Evolutionary conservation across 2,797 vertebrate genomes (phyloP).

Genomic region (Micropoecilia bifurca): DNA sequence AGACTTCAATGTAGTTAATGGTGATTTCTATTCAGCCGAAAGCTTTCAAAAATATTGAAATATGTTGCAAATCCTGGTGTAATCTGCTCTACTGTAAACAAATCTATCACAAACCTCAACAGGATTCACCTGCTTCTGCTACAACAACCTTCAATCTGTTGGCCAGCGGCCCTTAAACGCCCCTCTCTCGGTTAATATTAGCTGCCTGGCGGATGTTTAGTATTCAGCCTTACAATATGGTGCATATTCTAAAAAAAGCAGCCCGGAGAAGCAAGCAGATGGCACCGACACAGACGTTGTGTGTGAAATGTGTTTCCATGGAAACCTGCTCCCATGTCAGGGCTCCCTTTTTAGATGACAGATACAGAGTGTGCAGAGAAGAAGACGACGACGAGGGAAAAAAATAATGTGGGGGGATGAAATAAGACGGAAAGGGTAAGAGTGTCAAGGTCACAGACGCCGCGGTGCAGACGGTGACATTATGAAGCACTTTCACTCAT

Average conservation of each 20-base stretch:
- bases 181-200: constrained; percentile 9
- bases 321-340: constrained; percentile 64
- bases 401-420: constrained; percentile 6
- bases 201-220: constrained; percentile 48
- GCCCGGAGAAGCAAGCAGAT: constrained; percentile 61
- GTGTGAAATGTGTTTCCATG: constrained; percentile 75
- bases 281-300: constrained; percentile 43
- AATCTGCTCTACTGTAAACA: neutral
- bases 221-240: constrained; percentile 63
- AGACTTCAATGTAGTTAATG: constrained; percentile 2
- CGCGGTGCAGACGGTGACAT: neutral
- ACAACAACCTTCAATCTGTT: constrained; percentile 49
- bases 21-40: neutral
- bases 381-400: neutral
- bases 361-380: constrained; percentile 27
- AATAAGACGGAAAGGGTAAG: constrained; percentile 19
- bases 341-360: constrained; percentile 55
- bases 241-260: constrained; percentile 56
- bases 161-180: neutral
- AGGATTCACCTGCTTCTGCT: constrained; percentile 40
- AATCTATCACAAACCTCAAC: constrained; percentile 18
- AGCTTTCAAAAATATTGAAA: neutral
- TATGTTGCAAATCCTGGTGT: neutral
- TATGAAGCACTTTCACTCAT: neutral
- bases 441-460: constrained; percentile 50